Percentiles rank a stretch among this genome's conserved stretches.
Evolutionary conservation across 2,888 invertebrate species (phyloP).

Genomic region (Thysanoteuthis rhombus): DNA sequence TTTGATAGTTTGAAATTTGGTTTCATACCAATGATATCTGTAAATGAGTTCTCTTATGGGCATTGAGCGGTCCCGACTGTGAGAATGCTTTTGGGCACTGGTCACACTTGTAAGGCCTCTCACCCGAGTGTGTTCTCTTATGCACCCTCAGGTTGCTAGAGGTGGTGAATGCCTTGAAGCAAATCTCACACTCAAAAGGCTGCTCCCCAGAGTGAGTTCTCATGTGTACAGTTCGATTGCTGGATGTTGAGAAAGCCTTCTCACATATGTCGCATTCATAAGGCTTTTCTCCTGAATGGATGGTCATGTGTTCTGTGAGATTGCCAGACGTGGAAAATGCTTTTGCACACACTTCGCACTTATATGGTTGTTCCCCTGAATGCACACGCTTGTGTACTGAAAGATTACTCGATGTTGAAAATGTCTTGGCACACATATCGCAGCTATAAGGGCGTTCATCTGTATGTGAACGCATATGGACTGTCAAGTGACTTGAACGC

Average conservation of each 20-base stretch:
- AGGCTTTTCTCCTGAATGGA: constrained; percentile 29
- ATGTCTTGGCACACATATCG: constrained; percentile 25
- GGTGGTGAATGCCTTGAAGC: constrained; percentile 28
- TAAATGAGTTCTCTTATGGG: constrained; percentile 27
- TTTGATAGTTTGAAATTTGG: neutral
- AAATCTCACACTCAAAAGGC: constrained; percentile 25
- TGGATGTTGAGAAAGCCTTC: neutral
- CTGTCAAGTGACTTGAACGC: neutral
- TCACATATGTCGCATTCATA: constrained; percentile 30
- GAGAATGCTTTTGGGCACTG: constrained; percentile 29
- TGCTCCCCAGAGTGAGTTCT: constrained; percentile 31
- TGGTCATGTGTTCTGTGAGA: constrained; percentile 25
- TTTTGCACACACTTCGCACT: constrained; percentile 19
- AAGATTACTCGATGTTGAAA: constrained; percentile 14
- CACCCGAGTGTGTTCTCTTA: constrained; percentile 25
- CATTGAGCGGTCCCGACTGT: constrained; percentile 27
- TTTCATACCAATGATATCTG: constrained; percentile 15
- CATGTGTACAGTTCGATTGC: constrained; percentile 21
- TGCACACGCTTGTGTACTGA: constrained; percentile 22
- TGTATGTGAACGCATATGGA: constrained; percentile 25
- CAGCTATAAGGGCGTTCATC: constrained; percentile 22
- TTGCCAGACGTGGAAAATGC: constrained; percentile 20
- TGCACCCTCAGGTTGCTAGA: neutral
- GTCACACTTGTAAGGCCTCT: constrained; percentile 32
- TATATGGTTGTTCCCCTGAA: constrained; percentile 24